Evolutionary conservation across 2,113 vertebrate species (phyloP).

Genomic region (Orthonyx spaldingii): DNA sequence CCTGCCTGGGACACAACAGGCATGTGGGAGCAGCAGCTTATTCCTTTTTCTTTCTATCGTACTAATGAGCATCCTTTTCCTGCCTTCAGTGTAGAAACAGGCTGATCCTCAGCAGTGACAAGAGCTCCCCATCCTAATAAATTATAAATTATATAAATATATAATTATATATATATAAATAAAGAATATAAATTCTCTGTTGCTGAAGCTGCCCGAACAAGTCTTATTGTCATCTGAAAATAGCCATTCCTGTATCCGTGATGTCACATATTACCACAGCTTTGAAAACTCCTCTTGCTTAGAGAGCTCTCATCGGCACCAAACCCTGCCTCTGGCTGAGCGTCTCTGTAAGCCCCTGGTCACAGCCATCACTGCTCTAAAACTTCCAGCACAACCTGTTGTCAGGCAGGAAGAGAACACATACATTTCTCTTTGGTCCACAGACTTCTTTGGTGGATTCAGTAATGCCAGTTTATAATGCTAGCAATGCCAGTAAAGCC

Average conservation of each 20-base stretch:
- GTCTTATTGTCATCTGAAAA: not conserved
- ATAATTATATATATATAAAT: too few species aligned
- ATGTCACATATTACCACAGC: not conserved
- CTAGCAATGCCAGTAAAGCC: not conserved
- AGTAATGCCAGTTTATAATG: not conserved
- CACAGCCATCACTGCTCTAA: not conserved
- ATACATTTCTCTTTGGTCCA: not conserved
- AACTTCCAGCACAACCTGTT: not conserved
- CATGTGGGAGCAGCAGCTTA: accelerated
- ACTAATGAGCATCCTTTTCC: not conserved
- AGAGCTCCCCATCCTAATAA: not conserved
- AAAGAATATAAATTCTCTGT: not conserved
- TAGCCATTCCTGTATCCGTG: accelerated
- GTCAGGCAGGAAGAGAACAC: not conserved
- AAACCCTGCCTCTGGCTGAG: not conserved
- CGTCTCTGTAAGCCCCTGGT: not conserved
- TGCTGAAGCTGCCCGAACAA: not conserved
- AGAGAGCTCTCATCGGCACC: not conserved
- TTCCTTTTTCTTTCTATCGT: not conserved
- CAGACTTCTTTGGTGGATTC: not conserved
- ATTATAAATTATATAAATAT: too few species aligned
- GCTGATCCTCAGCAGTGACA: not conserved
- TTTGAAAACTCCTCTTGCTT: not conserved
- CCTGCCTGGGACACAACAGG: not conserved
- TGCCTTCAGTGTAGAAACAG: not conserved